Evolutionary conservation across 2,888 invertebrate species (phyloP).

Genomic region (Nemurella pictetii): DNA sequence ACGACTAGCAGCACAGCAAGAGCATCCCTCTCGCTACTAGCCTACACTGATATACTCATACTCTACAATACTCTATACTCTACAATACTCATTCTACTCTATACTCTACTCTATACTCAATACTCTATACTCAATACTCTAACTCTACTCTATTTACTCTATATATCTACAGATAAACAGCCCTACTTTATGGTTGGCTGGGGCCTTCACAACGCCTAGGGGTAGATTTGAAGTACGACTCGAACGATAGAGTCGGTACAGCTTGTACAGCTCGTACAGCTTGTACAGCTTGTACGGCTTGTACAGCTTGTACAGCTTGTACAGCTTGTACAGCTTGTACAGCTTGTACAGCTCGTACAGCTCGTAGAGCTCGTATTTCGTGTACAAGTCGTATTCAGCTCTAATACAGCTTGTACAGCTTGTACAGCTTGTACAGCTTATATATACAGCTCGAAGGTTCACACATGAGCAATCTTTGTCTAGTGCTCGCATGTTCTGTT

Average conservation of each 20-base stretch:
- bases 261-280: not conserved
- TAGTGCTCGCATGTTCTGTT: no score
- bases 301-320: not conserved
- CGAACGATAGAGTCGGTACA: not conserved
- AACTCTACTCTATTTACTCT: no score
- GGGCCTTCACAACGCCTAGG: not conserved
- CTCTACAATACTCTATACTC: no score
- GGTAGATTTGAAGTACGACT: not conserved
- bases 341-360: not conserved
- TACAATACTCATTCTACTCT: no score
- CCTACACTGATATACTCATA: no score
- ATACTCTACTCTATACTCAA: no score
- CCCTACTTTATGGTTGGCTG: conserved; percentile 11
- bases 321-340: not conserved
- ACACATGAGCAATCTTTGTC: not conserved
- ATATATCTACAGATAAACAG: not conserved
- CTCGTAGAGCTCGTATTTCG: not conserved
- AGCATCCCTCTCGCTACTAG: no score
- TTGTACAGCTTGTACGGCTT: not conserved
- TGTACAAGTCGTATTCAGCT: no score
- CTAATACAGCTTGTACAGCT: not conserved
- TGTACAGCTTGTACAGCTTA: not conserved
- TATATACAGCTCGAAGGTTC: no score
- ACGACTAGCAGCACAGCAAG: no score
- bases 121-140: not conserved